These are phyloP conservation scores for Sciurus niger DNA, from an alignment of 2,113 vertebrate species.

Conservation along the genomic window DNA sequence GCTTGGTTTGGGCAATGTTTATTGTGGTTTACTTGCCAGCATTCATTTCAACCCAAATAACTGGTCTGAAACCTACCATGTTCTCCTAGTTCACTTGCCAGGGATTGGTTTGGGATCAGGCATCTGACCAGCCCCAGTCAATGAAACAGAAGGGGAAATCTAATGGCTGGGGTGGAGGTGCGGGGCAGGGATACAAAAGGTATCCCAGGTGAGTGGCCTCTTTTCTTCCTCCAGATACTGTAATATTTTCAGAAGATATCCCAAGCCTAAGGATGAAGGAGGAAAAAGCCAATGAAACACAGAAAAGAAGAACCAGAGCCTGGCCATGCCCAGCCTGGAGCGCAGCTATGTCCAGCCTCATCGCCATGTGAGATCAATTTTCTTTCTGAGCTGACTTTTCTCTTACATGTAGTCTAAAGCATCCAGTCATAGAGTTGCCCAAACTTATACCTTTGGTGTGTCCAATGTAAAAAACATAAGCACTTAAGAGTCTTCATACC, in stretches of 20 bases:
- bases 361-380: background rate
- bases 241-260: background rate
- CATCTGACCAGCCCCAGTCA: background rate
- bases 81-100: background rate
- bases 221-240: background rate
- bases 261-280: background rate
- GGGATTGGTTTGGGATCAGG: background rate
- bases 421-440: background rate
- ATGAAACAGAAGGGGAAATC: background rate
- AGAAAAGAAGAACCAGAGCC: background rate
- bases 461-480: background rate
- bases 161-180: background rate
- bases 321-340: background rate
- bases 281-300: background rate
- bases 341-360: background rate
- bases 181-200: background rate
- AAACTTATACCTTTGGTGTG: background rate
- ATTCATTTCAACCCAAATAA: background rate
- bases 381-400: conserved; percentile 13
- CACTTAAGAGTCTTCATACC: background rate
- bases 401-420: conserved; percentile 3
- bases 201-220: background rate
- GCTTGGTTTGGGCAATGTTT: background rate
- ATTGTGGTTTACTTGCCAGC: background rate
- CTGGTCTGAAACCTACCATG: background rate